Evolutionary conservation across 2,113 vertebrate genomes (phyloP), one percentile per base, ranked within the genome.

Genomic region (Percopsis transmontana): DNA sequence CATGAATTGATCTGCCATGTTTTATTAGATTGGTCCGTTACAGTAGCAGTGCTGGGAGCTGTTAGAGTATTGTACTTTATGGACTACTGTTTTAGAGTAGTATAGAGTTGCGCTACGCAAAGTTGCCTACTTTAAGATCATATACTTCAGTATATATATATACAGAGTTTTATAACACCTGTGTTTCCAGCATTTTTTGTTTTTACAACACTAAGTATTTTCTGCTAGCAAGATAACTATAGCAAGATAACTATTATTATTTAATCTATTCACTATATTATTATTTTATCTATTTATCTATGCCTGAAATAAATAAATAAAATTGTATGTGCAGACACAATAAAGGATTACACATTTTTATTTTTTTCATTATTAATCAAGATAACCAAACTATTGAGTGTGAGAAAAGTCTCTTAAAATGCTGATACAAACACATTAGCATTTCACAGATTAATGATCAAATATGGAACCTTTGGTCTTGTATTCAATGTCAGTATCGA

Each of bases 1-100:
- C 89, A 82, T 88, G 88, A 90, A 90, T 89, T 84, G 71, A 83
- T 79, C 76, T 79, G 87, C 66, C 79, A 83, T 80, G 68, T 86
- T 89, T 88, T 85, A 90, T 88, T 88, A 81, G 80, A 77, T 74
- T 84, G 84, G 56, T 82, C 74, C 61, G 64, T 60, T 57, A 60
- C 78, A 67, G 77, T 18, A 14, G 72, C 52, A 24, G 58, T 51
- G 69, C 68, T 44, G 73, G 13, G 44, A 45, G 18, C 23, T 38
- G 53, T 47, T 39, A 53, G 40, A 27, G 2, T 23, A 13, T 65
- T 70, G 79, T 74, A 79, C 76, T 70, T 76, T 69, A 68, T 67
- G 62, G 11, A 65, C 12, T 48, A 33, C 19, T 20, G 38, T 12
- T 40, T 63, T 40, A 19, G 38, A 23, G 70, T 47, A 72, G 66